These are phyloP conservation scores for Bradypus variegatus DNA, from an alignment of 2,797 vertebrate genomes.

Conservation along the genomic window DNA sequence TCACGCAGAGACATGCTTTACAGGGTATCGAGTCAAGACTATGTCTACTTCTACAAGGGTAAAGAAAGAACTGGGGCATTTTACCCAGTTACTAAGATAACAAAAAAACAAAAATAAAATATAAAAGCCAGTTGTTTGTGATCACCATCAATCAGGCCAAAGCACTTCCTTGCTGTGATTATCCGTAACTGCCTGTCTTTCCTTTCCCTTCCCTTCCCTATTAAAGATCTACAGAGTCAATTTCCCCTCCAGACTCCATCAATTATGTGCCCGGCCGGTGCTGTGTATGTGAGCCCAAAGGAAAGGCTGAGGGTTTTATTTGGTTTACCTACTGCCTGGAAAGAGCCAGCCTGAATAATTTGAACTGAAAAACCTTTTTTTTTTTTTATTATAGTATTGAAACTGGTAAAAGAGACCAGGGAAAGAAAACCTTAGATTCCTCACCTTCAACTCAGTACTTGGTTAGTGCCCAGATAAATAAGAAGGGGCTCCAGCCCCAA, in stretches of 20 bases:
- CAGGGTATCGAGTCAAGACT: not conserved
- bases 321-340: not conserved
- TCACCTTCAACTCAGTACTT: not conserved
- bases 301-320: not conserved
- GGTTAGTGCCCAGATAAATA: not conserved
- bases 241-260: not conserved
- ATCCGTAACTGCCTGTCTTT: no score
- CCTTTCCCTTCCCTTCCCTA: no score
- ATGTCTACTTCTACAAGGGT: not conserved
- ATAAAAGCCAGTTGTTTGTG: not conserved
- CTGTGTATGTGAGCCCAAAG: rapidly evolving
- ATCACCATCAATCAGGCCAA: not conserved
- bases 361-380: not conserved
- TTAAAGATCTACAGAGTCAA: not conserved
- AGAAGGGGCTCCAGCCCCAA: no score
- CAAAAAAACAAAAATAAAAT: not conserved
- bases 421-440: not conserved
- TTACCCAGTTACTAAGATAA: not conserved
- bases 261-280: rapidly evolving
- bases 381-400: not conserved
- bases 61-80: no score
- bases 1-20: not conserved
- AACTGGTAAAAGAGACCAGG: not conserved
- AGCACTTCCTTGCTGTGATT: not conserved
- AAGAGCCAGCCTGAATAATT: no score